Percentiles rank a stretch among this genome's conserved stretches.
Evolutionary conservation across 2,888 invertebrate species (phyloP).

Genomic region (Phalangium opilio): DNA sequence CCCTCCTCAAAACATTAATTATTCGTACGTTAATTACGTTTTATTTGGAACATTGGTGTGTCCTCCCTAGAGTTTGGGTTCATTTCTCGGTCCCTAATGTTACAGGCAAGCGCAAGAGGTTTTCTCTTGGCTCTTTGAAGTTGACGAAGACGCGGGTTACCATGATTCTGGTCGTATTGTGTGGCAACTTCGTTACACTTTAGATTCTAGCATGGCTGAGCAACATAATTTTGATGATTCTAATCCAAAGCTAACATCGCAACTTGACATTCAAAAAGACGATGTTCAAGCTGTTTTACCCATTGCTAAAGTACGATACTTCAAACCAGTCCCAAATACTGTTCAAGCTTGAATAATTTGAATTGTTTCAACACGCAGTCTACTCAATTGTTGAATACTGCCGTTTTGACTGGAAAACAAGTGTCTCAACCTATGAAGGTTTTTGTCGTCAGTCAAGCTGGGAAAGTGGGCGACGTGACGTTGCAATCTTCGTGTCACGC

Average conservation of each 20-base stretch:
- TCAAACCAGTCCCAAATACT: not conserved
- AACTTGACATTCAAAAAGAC: slow-evolving; percentile 79
- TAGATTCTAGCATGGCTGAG: slow-evolving; percentile 21
- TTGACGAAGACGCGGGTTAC: slow-evolving; percentile 57
- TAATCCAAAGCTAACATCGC: slow-evolving; percentile 52
- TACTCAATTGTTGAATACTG: slow-evolving; percentile 89
- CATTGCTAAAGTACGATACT: slow-evolving; percentile 86
- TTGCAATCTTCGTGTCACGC: slow-evolving; percentile 86
- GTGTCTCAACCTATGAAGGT: slow-evolving; percentile 91
- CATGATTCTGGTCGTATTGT: slow-evolving; percentile 70
- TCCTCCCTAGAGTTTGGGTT: too few species aligned
- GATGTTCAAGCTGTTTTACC: slow-evolving; percentile 85
- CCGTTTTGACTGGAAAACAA: slow-evolving; percentile 81
- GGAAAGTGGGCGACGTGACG: slow-evolving; percentile 87
- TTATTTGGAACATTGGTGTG: too few species aligned
- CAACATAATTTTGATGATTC: slow-evolving; percentile 33
- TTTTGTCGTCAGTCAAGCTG: slow-evolving; percentile 83
- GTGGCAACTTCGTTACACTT: slow-evolving; percentile 63
- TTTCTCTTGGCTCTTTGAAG: slow-evolving; percentile 80
- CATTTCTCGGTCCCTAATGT: slow-evolving; percentile 28
- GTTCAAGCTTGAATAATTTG: slow-evolving; percentile 26
- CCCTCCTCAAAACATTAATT: too few species aligned
- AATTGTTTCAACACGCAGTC: too few species aligned
- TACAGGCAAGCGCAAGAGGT: slow-evolving; percentile 47
- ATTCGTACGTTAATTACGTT: too few species aligned